Evolutionary conservation across 1,140 invertebrate genomes (phyloP).

Genomic region (Microvelia longipes): DNA sequence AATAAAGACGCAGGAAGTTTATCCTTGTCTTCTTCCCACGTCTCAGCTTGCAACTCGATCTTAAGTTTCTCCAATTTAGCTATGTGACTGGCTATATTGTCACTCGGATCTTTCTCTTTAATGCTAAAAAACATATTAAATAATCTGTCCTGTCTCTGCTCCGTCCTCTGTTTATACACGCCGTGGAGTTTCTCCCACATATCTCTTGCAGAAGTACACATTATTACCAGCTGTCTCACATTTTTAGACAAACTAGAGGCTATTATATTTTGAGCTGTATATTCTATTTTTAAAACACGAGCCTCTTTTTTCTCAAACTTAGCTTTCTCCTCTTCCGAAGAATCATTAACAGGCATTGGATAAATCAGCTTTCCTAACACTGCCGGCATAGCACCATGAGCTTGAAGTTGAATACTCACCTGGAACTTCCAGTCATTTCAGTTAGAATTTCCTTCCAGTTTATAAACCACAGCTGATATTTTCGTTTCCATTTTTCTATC

Average conservation of each 20-base stretch:
- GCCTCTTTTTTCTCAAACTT: neutral
- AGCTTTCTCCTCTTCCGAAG: neutral
- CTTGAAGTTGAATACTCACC: constrained; percentile 6
- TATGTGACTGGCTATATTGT: constrained; percentile 20
- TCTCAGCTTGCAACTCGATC: constrained; percentile 23
- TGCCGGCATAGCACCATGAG: constrained; percentile 2
- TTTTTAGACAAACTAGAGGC: too few species aligned
- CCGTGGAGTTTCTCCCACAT: constrained; percentile 21
- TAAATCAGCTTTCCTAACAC: constrained; percentile 7
- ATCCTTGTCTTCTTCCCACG: constrained; percentile 17
- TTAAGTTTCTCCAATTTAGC: constrained; percentile 19
- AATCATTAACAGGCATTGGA: neutral
- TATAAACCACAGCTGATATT: neutral
- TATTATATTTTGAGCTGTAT: neutral
- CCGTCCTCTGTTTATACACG: constrained; percentile 22
- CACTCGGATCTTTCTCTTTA: constrained; percentile 17
- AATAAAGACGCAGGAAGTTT: constrained; percentile 20
- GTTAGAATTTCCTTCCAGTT: constrained; percentile 8
- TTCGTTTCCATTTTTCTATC: neutral
- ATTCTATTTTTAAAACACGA: neutral
- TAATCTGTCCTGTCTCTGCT: constrained; percentile 20
- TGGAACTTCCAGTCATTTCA: constrained; percentile 12
- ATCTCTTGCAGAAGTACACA: constrained; percentile 15
- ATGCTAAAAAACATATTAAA: constrained; percentile 23
- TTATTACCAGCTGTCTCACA: constrained; percentile 1